These are phyloP conservation scores for Scomberomorus guttatus DNA, from an alignment of 2,797 vertebrate species.

Conservation along the genomic window DNA sequence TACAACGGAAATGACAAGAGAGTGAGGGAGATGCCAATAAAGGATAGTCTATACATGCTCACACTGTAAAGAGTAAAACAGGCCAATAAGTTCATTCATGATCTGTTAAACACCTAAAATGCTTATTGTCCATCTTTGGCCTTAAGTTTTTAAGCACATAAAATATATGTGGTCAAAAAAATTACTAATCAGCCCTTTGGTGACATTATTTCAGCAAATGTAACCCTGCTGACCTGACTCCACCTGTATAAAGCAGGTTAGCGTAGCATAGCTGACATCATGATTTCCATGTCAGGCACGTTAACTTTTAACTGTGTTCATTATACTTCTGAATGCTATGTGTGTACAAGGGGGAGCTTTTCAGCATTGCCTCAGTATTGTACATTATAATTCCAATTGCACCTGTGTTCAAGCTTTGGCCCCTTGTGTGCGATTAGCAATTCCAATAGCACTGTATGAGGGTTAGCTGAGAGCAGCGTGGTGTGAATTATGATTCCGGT, in stretches of 20 bases:
- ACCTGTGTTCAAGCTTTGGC: slow-evolving; percentile 52
- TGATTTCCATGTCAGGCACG: slow-evolving; percentile 19
- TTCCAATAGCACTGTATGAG: slow-evolving; percentile 50
- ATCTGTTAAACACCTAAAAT: too few relatives aligned
- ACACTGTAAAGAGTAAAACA: too few relatives aligned
- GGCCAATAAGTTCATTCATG: too few relatives aligned
- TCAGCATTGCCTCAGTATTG: slow-evolving; percentile 36
- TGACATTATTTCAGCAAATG: neutral
- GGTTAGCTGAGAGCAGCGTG: slow-evolving; percentile 21
- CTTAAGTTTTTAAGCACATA: too few relatives aligned
- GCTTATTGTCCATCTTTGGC: too few relatives aligned
- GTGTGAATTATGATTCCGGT: slow-evolving; percentile 58
- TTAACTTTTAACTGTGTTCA: slow-evolving; percentile 14
- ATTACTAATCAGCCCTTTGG: neutral
- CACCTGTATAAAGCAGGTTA: neutral
- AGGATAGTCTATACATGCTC: too few relatives aligned
- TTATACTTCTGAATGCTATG: slow-evolving; percentile 10
- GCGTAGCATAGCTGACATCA: neutral
- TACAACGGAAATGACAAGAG: too few relatives aligned
- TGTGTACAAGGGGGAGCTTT: slow-evolving; percentile 31
- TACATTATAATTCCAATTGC: slow-evolving; percentile 64
- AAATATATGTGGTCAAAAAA: neutral
- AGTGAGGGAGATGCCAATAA: too few relatives aligned
- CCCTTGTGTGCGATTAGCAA: slow-evolving; percentile 66
- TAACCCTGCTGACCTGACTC: neutral